Evolutionary conservation across 2,888 invertebrate genomes (phyloP), one percentile per base, ranked within the genome.

Genomic region (Microctonus brassicae): DNA sequence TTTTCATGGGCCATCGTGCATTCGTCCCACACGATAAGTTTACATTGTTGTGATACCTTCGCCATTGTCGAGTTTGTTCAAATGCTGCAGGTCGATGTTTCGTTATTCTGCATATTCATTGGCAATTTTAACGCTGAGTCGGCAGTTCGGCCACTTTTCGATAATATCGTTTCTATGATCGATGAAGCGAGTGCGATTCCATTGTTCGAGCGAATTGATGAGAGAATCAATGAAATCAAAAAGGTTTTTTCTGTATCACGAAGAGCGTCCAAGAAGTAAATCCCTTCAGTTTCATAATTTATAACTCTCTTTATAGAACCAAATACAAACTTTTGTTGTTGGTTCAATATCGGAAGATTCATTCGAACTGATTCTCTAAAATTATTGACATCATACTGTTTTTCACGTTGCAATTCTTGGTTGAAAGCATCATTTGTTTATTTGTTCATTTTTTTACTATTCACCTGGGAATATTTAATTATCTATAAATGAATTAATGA

Each of bases 1-100:
- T 74, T 71, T 75, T 85, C 86, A 71, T 86, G 83, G 0, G 84
- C 74, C 87, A 88, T 88, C 4, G 85, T 84, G 70, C 80, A 81
- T 79, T 89, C 86, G 77, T 88, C 87, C 86, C 84, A 88, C 47
- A 88, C 73, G 13, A 88, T 84, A 4, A 86, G 11, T 76, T 75
- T 78, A 60, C 80, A 76, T 72, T 78, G 58, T 68, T 77, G 72
- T 22, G 87, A 73, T 9, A 85, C 76, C 75, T 80, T 78, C 13
- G 76, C 84, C 67, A 78, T 77, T n/a, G 61, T 76, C 58, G 77
- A 75, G 34, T 66, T 60, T 33, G 74, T 72, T 4, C 55, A 67
- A 55, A 87, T 82, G 55, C 84, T 84, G 74, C 86, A 88, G 6
- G 74, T 75, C 73, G 86, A 78, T 13, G 60, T 76, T 74, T 82